Evolutionary conservation across 2,113 vertebrate genomes (phyloP).

Genomic region (Oceanites oceanicus): DNA sequence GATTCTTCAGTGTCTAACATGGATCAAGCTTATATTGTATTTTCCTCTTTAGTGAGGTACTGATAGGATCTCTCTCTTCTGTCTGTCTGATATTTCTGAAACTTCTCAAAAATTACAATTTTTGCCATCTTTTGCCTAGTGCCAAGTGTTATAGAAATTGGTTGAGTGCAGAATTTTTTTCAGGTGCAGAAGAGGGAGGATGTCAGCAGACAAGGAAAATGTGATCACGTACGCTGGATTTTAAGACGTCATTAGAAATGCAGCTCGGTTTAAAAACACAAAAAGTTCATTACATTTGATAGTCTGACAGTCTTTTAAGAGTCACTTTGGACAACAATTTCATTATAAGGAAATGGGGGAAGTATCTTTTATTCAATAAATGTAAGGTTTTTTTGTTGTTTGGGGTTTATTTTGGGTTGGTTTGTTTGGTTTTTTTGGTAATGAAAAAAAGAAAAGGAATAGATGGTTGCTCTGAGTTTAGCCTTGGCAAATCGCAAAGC

Average conservation of each 20-base stretch:
- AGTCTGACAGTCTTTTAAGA: not conserved
- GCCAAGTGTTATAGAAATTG: not conserved
- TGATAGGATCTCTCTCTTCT: not conserved
- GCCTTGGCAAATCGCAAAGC: not conserved
- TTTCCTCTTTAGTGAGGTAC: not conserved
- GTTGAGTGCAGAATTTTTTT: not conserved
- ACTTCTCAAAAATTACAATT: not conserved
- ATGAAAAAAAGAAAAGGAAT: not conserved
- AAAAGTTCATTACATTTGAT: not conserved
- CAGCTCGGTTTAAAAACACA: not conserved
- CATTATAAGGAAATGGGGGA: not conserved
- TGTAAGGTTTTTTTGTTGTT: not conserved
- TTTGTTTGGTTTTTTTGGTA: not conserved
- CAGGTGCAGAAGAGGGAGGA: not conserved
- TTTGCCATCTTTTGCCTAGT: not conserved
- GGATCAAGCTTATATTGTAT: not conserved
- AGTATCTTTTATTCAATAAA: slow-evolving; percentile 16
- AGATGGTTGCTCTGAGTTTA: not conserved
- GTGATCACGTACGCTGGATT: not conserved
- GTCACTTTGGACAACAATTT: not conserved
- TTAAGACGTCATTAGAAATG: slow-evolving; percentile 4
- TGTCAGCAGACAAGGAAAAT: not conserved
- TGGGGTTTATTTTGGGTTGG: not conserved
- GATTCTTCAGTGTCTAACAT: not conserved
- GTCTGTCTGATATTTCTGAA: not conserved